Evolutionary conservation across 2,113 vertebrate species (phyloP), one percentile per base, ranked within the genome.

Genomic region (Hippocampus abdominalis): DNA sequence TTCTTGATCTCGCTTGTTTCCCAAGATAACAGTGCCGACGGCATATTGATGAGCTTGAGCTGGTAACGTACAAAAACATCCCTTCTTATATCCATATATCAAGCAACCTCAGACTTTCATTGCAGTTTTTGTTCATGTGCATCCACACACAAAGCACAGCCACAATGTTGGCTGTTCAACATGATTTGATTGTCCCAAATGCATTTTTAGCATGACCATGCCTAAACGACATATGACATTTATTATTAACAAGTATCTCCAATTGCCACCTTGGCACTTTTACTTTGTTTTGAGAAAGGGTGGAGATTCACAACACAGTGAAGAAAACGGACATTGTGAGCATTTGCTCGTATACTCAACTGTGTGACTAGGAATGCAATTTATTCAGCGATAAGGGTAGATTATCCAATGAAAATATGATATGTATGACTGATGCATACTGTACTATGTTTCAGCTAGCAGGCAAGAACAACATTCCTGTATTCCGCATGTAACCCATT

Each of bases 21-120:
- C 62, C 21, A 75, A 27, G 81, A 70, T 70, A 46, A 53, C 0
- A 25, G 32, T 5, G n/a, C 68, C 70, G 29, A 79, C 77, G 25
- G 89, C 81, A 84, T 87, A 82, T 85, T 73, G 77, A 90, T 86
- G 80, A 86, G 64, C 70, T 59, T 29, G 62, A 49, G 66, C 73
- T 82, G 79, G 83, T 84, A 76, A 53, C 80, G 64, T 71, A 67
- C 29, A 39, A 32, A 46, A 83, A 75, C 72, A 69, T 44, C 44
- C 20, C 70, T 69, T 71, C 54, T 29, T 62, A 36, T 70, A 66
- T 72, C 39, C 23, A 18, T 32, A 7, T 7, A 18, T 60, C 27
- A 36, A 32, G 57, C 27, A 60, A 29, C 18, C 5, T 29, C 23
- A 29, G 1, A 15, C n/a, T 57, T 57, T 57, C 23, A 25, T 57